Conservation (phyloP, 2,113 vertebrate genomes). For the Cathartes aura region DNA sequence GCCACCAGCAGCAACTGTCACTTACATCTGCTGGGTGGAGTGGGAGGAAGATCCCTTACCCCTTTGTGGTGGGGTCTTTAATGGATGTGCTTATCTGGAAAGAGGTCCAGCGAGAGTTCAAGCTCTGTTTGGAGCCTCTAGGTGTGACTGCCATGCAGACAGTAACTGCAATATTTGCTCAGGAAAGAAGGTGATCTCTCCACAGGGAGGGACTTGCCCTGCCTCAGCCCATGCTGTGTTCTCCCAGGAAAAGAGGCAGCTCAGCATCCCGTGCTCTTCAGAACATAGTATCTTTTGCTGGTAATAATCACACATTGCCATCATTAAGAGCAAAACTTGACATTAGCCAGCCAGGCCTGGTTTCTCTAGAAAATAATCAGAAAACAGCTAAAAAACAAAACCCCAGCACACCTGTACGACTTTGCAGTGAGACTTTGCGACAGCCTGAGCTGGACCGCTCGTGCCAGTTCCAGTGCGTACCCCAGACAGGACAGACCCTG, state of each 20-base stretch:
- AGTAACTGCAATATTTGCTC: neutral
- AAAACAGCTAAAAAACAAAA: neutral
- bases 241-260: neutral
- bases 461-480: fast-evolving
- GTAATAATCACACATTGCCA: neutral
- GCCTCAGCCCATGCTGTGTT: neutral
- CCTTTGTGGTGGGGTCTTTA: neutral
- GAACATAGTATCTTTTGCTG: neutral
- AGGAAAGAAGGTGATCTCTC: neutral
- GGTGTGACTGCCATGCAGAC: neutral
- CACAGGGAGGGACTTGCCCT: neutral
- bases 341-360: neutral
- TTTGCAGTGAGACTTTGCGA: neutral
- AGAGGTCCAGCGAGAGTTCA: neutral
- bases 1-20: neutral
- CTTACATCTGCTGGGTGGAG: neutral
- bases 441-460: neutral
- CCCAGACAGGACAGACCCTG: neutral
- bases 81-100: neutral
- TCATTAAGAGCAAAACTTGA: neutral
- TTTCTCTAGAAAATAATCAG: neutral
- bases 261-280: neutral
- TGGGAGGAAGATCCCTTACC: neutral
- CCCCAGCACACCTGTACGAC: neutral
- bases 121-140: neutral